Evolutionary conservation across 2,113 vertebrate species (phyloP), one percentile per base, ranked within the genome.

Genomic region (Tricholaema leucomelas): DNA sequence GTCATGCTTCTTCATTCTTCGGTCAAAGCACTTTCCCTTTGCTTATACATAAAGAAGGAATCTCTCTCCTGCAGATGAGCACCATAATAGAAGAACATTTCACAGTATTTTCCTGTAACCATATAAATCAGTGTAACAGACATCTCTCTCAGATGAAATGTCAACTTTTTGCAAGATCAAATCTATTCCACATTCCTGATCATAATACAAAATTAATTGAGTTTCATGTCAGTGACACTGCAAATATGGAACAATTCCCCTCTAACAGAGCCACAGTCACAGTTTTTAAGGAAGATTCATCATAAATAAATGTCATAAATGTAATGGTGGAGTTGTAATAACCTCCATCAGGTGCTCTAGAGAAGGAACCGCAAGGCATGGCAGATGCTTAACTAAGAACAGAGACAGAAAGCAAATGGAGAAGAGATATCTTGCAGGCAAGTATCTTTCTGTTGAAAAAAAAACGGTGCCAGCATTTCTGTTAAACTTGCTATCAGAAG

Each of bases 161-260:
- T 64, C 72, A 87, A 2, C 72, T 70, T 77, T 38, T 72, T 74
- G 56, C 64, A 83, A 93, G 87, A 92, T 85, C 42, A 83, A 83
- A 90, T 92, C 48, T 77, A 64, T 83, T 80, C 58, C 14, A 28
- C 52, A 27, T 74, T 92, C 92, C 72, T 86, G 69, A 72, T 92
- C 42, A 67, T 64, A 88, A 81, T 69, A 64, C 20, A 70, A 76
- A 90, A 83, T 70, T 91, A 92, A 92, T 77, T 77, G 4, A 74
- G 90, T 87, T 90, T 89, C 38, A 36, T 46, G 58, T 63, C 79
- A 83, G 15, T 85, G 44, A 91, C 64, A 82, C 35, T 75, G 69
- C 42, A 86, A 58, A 46, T 60, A 40, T 6, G 9, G 69, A 85
- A 87, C 16, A 2, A 31, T 30, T 87, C 8, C 27, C 16, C 38